phyloP scores from a whole-genome alignment of 1,140 invertebrate species.

The Aphelinus certus region DNA sequence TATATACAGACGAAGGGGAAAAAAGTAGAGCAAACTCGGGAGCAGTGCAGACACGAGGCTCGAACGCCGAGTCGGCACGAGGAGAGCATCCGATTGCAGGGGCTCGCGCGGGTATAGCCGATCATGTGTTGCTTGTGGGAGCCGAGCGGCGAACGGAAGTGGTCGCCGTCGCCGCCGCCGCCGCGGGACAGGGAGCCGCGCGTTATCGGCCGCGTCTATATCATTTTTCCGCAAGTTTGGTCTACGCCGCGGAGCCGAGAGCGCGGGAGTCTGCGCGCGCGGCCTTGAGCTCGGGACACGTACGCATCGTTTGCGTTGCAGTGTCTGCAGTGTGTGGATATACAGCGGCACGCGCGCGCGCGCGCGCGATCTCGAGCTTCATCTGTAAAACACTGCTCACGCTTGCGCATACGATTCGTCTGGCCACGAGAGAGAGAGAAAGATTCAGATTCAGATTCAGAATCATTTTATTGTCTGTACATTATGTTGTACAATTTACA shows the following conservation, averaged over 20 bases:
- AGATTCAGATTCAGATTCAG: too few species aligned
- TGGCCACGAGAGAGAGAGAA: conserved; percentile 12
- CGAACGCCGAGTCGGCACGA: neutral
- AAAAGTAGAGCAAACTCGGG: too few species aligned
- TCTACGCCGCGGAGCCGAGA: neutral
- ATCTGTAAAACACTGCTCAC: neutral
- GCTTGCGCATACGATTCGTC: conserved; percentile 31
- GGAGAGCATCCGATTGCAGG: too few species aligned
- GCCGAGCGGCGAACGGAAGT: neutral
- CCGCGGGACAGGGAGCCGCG: neutral
- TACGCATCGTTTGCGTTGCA: too few species aligned
- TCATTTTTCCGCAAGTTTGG: conserved; percentile 16
- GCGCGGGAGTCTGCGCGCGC: too few species aligned
- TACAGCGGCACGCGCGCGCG: neutral
- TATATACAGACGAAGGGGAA: too few species aligned
- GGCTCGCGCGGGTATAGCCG: too few species aligned
- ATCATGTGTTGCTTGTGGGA: too few species aligned
- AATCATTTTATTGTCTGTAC: too few species aligned
- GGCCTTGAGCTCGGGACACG: too few species aligned
- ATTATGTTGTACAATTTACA: too few species aligned
- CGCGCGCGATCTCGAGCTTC: neutral
- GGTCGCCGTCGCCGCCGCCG: neutral
- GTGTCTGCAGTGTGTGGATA: neutral
- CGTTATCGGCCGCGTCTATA: neutral
- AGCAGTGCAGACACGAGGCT: too few species aligned